Conservation (phyloP, 2,113 vertebrate species). For the Elephantulus edwardii region DNA sequence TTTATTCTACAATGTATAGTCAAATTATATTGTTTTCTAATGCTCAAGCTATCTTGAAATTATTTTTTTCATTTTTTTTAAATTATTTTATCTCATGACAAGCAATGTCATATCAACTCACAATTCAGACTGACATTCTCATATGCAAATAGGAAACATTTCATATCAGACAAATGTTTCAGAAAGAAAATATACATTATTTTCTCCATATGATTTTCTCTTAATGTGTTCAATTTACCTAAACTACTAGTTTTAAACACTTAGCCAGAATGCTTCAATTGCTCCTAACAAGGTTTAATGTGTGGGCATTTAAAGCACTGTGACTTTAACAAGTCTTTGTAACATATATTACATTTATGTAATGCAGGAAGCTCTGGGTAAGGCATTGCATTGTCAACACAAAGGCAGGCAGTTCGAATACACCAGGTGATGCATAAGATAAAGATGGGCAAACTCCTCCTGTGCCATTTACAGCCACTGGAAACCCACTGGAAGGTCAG, state of each 20-base stretch:
- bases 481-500: too few species aligned
- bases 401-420: too few species aligned
- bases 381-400: too few species aligned
- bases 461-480: too few species aligned
- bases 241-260: constrained; percentile 18
- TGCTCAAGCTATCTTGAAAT: not conserved
- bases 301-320: not conserved
- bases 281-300: constrained; percentile 48
- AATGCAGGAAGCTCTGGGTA: too few species aligned
- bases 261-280: constrained; percentile 42
- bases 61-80: too few species aligned
- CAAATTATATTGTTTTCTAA: constrained; percentile 25
- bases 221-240: constrained; percentile 5
- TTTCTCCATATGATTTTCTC: not conserved
- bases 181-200: constrained; percentile 25
- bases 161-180: not conserved
- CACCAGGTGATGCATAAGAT: too few species aligned
- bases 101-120: constrained; percentile 3
- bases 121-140: not conserved
- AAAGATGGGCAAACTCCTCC: too few species aligned
- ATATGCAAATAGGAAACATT: not conserved
- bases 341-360: constrained; percentile 11
- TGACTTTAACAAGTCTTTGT: constrained; percentile 4
- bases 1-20: not conserved
- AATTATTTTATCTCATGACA: constrained; percentile 41